Base-by-base conservation (phyloP, 64 coral and sea anemone species). In the Montipora capricornis region DNA sequence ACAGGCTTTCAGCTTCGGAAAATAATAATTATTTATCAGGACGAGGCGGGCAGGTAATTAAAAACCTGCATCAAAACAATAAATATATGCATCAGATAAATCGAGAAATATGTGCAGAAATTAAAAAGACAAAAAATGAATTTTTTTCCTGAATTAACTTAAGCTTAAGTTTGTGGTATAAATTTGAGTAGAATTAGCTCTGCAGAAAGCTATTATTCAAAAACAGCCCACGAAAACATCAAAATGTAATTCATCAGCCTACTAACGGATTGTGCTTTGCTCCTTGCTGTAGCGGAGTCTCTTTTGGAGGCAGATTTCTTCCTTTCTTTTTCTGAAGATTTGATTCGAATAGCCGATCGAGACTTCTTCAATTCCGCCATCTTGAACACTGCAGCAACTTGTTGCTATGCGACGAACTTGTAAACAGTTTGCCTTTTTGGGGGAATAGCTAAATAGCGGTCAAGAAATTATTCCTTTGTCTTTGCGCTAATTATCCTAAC, bases 251-350 rank as follows among this genome's bases (percentile, higher is more conserved):
- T 77, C 46, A 9, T 48, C 10, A 26, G 14, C 12, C 8, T 51
- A 86, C 82, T 86, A 51, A 86, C 82, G 19, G 82, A 71, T 86
- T 86, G 61, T 3, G 11, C 10, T 73, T 86, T 71, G 82, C 51
- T 67, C 20, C 82, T 69, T 11, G 62, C 22, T 73, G 82, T 86
- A 0, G 82, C 82, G 3, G 82, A 88, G 64, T 88, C 92, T 5
- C 74, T 47, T 80, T 93, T 87, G 6, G 75, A 69, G 12, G 75
- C 92, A 57, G 92, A 93, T 80, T 73, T 93, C 47, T 80, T 87
- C 17, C 92, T 71, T 26, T 93, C 91, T 87, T 70, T 77, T 22
- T 93, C 92, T 24, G 92, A 93, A 88, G 92, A 93, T 68, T 93
- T 93, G 12, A 88, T 81, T 73, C 92, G 74, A 70, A 93, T 93